These are phyloP conservation scores for Myiotriccus ornatus DNA, from an alignment of 2,797 vertebrate species.

Conservation along the genomic window DNA sequence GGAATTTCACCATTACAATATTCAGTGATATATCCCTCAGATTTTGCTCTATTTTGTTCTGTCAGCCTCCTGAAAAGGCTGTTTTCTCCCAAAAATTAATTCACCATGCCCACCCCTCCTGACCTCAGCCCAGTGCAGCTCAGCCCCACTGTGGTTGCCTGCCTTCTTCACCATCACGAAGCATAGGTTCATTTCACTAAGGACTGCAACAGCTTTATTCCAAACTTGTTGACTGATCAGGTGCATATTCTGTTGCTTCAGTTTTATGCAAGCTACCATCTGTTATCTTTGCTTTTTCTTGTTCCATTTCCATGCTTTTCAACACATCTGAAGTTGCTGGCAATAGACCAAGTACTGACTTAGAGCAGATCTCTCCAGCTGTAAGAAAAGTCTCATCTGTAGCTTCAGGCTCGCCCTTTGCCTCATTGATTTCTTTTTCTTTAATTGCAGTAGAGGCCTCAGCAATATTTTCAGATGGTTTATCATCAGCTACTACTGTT, in stretches of 20 bases:
- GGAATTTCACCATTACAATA: not conserved
- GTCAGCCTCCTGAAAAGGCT: not conserved
- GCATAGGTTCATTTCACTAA: not conserved
- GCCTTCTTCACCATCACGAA: not conserved
- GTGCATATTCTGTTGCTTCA: constrained; percentile 33
- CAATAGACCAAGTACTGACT: constrained; percentile 45
- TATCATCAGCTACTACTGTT: not conserved
- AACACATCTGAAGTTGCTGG: constrained; percentile 38
- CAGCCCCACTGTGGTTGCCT: not conserved
- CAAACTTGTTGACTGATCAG: constrained; percentile 28
- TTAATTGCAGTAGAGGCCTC: not conserved
- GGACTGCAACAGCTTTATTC: not conserved
- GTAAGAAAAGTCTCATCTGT: not conserved
- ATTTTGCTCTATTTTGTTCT: not conserved
- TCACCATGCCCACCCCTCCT: not conserved
- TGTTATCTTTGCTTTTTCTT: constrained; percentile 40
- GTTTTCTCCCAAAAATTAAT: not conserved
- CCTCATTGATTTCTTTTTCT: not conserved
- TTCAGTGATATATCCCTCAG: not conserved
- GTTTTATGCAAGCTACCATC: constrained; percentile 56
- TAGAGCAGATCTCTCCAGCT: constrained; percentile 24
- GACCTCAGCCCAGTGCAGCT: not conserved
- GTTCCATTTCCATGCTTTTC: constrained; percentile 6
- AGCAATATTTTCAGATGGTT: constrained; percentile 31
- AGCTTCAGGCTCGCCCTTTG: constrained; percentile 29